A percentile compares a stretch with the other conserved stretches of the same genome.
phyloP scores from a whole-genome alignment of 2,113 vertebrate species.

The Felis chaus region DNA sequence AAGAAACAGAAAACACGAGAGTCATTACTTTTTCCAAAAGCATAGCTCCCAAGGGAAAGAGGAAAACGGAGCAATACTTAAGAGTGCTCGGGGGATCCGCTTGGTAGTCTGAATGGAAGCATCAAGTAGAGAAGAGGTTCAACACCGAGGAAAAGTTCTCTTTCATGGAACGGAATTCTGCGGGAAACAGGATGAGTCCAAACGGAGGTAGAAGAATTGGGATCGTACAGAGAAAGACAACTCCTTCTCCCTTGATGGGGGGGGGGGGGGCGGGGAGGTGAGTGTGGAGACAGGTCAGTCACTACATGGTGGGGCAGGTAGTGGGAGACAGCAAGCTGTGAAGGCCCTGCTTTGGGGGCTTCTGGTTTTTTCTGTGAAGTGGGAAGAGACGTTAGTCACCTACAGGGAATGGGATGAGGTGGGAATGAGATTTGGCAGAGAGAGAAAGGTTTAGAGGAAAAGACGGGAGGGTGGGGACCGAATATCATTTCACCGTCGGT shows the following conservation, averaged over 20 bases:
- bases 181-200: background rate
- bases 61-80: background rate
- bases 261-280: background rate
- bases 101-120: background rate
- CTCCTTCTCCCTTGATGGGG: background rate
- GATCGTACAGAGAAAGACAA: background rate
- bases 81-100: background rate
- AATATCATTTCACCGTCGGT: background rate
- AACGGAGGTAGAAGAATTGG: background rate
- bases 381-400: background rate
- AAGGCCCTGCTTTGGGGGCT: background rate
- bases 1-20: background rate
- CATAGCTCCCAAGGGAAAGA: background rate
- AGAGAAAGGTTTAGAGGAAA: background rate
- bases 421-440: too few relatives aligned
- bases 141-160: background rate
- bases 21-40: background rate
- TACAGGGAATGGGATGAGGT: background rate
- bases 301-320: fast-evolving
- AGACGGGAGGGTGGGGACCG: background rate
- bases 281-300: background rate
- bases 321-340: background rate
- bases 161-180: background rate
- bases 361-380: background rate
- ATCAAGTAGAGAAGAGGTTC: background rate